These are phyloP conservation scores for Daptonema setosum DNA, from an alignment of 2,888 invertebrate genomes.

Conservation along the genomic window DNA sequence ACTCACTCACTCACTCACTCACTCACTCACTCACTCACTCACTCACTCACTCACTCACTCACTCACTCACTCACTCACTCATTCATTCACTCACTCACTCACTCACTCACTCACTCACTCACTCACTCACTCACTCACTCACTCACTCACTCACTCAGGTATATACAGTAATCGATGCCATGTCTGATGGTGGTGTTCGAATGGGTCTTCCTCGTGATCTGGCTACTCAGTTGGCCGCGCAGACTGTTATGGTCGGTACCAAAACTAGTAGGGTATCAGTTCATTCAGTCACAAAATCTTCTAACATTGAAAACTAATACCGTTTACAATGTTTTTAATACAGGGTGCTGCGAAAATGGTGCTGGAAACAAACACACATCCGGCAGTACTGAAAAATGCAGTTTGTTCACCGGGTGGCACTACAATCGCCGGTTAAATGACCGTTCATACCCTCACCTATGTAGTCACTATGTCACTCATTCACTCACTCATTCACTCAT, in stretches of 20 bases:
- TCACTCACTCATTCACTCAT: background rate
- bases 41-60: background rate
- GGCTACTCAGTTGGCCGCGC: slow-evolving; percentile 63
- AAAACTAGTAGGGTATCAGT: background rate
- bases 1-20: background rate
- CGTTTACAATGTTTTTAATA: background rate
- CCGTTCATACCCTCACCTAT: no score
- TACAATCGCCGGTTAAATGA: slow-evolving; percentile 70
- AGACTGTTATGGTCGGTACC: slow-evolving; percentile 46
- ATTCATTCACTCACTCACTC: slow-evolving; percentile 8
- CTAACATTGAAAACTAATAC: background rate
- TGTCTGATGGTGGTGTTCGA: slow-evolving; percentile 82
- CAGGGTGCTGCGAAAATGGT: slow-evolving; percentile 71
- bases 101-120: background rate
- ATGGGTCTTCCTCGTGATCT: slow-evolving; percentile 74
- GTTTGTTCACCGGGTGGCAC: slow-evolving; percentile 79
- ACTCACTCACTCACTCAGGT: background rate
- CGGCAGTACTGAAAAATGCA: slow-evolving; percentile 69
- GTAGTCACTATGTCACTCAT: no score
- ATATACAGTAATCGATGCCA: slow-evolving; percentile 53
- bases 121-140: background rate
- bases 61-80: background rate
- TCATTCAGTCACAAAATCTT: background rate
- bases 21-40: background rate
- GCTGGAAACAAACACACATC: slow-evolving; percentile 52